Evolutionary conservation across 2,888 invertebrate genomes (phyloP), one percentile per base, ranked within the genome.

Genomic region (Leucophenga montana): DNA sequence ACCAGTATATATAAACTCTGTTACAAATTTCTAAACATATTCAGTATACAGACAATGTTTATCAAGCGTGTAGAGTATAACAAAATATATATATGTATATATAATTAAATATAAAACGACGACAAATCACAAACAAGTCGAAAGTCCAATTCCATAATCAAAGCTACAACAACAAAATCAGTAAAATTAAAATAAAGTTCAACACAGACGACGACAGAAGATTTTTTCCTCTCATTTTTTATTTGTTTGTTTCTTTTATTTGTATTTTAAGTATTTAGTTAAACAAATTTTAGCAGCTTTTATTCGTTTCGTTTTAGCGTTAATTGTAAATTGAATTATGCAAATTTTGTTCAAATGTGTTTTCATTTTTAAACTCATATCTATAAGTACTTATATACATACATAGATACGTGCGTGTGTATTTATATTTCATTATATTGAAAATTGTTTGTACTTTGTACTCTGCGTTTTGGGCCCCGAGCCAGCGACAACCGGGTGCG

Each of bases 41-140:
- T 39, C 39, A 11, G 1, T 39, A 11, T 39, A 39, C 39, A 11
- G 9, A 39, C 8, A 5, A 39, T 33, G 9, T 39, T 5, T 39
- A 11, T 8, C 8, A 39, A 39, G 39, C 9, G 39, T 39, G 8
- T 39, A 27, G 18, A 9, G n/a, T 54, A 18, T 14, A 54, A 54
- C 0, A 53, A 53, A 14, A 2, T 16, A 16, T 20, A 53, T 14
- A 20, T 20, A 54, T 18, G 13, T 22, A 54, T 18, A 57, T n/a
- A 57, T 46, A 20, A 56, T 46, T 22, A 57, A 56, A 57, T 56
- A 54, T 33, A 20, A 61, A 39, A 39, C 44, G 54, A 54, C 18
- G 22, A 20, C 20, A 20, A 14, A 33, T 59, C 72, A 78, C 80
- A 80, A 80, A 83, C 82, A 84, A 84, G 81, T 81, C 79, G 74